Conservation (phyloP, 2,113 vertebrate genomes). For the Entomyzon cyanotis region DNA sequence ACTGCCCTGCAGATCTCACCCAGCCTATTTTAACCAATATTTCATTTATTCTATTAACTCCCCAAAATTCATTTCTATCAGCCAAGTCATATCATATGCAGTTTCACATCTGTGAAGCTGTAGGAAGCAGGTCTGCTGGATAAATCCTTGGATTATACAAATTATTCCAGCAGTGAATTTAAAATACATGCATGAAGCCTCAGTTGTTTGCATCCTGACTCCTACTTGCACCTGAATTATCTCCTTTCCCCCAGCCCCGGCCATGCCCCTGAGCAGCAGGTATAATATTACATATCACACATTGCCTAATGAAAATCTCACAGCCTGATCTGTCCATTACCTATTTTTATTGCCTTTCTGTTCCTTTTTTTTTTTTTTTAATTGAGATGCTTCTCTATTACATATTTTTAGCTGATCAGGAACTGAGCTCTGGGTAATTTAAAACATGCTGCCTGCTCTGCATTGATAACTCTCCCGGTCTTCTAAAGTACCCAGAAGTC, state of each 20-base stretch:
- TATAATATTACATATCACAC: background rate
- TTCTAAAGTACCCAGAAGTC: slow-evolving; percentile 28
- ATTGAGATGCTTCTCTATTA: slow-evolving; percentile 20
- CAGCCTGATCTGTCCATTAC: slow-evolving; percentile 19
- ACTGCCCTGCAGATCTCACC: background rate
- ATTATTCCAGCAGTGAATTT: slow-evolving; percentile 23
- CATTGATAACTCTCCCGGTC: slow-evolving; percentile 43
- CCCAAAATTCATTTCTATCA: background rate
- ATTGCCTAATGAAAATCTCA: slow-evolving; percentile 18
- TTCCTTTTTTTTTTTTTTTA: background rate
- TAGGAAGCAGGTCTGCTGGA: background rate
- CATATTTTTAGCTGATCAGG: slow-evolving; percentile 52
- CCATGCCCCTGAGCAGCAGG: background rate
- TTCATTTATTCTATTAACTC: background rate
- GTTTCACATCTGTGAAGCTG: background rate
- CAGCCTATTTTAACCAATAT: background rate
- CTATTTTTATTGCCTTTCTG: slow-evolving; percentile 27
- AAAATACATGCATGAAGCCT: slow-evolving; percentile 10
- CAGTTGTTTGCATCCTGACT: background rate
- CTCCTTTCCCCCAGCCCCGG: background rate
- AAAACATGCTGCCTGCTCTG: slow-evolving; percentile 34
- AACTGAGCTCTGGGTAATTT: slow-evolving; percentile 16
- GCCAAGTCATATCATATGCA: background rate
- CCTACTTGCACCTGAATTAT: background rate
- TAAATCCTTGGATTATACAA: slow-evolving; percentile 38